A percentile compares a stretch with the other conserved stretches of the same genome.
phyloP scores from a whole-genome alignment of 2,113 vertebrate genomes.

The Myotis brandtii region DNA sequence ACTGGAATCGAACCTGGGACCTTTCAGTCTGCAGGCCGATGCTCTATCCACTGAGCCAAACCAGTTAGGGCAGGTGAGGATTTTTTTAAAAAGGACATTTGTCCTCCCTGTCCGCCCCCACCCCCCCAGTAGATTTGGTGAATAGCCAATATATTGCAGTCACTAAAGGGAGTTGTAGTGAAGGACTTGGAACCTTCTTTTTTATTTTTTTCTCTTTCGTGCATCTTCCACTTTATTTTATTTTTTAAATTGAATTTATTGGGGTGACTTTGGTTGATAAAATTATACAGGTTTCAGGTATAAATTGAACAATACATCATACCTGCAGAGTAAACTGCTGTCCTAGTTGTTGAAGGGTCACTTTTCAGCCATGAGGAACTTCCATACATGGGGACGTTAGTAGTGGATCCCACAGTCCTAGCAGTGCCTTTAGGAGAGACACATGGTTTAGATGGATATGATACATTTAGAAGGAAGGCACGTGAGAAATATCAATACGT shows the following conservation, averaged over 20 bases:
- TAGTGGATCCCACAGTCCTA: neutral
- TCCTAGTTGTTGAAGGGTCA: neutral
- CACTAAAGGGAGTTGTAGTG: neutral
- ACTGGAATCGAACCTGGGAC: too few species aligned
- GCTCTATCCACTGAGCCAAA: too few species aligned
- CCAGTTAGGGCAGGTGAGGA: too few species aligned
- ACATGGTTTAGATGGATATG: neutral
- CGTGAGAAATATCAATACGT: neutral
- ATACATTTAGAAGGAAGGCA: neutral
- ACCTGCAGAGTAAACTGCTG: neutral
- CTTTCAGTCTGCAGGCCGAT: too few species aligned
- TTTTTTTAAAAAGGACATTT: neutral
- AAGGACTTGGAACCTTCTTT: neutral
- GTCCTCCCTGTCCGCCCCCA: too few species aligned
- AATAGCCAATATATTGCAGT: neutral
- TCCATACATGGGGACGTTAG: neutral
- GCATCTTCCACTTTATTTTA: too few species aligned
- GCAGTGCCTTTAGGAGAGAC: neutral
- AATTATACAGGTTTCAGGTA: too few species aligned
- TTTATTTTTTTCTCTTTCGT: too few species aligned
- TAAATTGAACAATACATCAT: neutral
- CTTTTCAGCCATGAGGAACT: neutral
- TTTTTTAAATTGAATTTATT: too few species aligned
- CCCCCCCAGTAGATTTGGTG: neutral
- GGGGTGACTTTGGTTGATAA: too few species aligned